These are phyloP conservation scores for Orycteropus afer DNA, from an alignment of 2,113 vertebrate genomes.

Conservation along the genomic window DNA sequence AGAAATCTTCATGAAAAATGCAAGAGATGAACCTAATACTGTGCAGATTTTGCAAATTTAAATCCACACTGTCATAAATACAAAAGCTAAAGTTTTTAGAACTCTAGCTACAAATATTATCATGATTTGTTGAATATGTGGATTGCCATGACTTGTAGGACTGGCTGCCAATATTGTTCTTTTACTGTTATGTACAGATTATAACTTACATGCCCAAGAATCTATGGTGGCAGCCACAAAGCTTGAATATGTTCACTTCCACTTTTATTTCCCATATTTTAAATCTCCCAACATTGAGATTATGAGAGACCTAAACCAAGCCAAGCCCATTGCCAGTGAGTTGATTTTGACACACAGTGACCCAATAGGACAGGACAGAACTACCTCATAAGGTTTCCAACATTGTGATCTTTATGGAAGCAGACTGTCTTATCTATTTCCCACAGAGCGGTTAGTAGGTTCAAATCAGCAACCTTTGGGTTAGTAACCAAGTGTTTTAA, in stretches of 20 bases:
- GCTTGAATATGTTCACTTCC: slow-evolving; percentile 32
- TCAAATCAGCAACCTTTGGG: not conserved
- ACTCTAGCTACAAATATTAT: slow-evolving; percentile 58
- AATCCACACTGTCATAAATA: slow-evolving; percentile 53
- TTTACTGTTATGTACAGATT: slow-evolving; percentile 45
- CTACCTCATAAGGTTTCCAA: not conserved
- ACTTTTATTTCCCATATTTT: not conserved
- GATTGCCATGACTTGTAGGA: not conserved
- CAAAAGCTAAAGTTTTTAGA: slow-evolving; percentile 67
- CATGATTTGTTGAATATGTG: slow-evolving; percentile 2
- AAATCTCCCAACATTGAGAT: not conserved
- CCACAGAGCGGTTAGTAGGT: not conserved
- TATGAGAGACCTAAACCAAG: not conserved
- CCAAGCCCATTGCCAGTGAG: no score
- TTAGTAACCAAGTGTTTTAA: no score
- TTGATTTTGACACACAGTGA: no score
- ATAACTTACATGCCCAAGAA: not conserved
- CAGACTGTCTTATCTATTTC: not conserved
- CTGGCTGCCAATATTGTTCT: slow-evolving; percentile 51
- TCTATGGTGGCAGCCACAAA: not conserved
- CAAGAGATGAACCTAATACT: slow-evolving; percentile 65
- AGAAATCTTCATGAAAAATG: slow-evolving; percentile 70
- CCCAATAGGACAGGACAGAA: no score
- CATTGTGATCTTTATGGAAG: no score
- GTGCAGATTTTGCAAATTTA: slow-evolving; percentile 42